Evolutionary conservation across 2,797 vertebrate species (phyloP).

Genomic region (Microhierax caerulescens): DNA sequence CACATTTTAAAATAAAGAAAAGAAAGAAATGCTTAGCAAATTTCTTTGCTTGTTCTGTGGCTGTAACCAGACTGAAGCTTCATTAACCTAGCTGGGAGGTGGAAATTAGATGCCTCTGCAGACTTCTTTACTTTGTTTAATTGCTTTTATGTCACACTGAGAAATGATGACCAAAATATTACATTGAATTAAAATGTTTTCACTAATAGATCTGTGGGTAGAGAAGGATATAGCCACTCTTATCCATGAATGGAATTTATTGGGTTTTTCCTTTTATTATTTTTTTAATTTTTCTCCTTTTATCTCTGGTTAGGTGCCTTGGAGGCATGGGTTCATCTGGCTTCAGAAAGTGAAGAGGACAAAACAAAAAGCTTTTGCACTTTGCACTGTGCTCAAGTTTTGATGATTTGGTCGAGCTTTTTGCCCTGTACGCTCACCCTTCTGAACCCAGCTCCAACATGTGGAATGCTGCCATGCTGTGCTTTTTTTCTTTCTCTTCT

Average conservation of each 20-base stretch:
- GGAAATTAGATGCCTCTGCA: background rate
- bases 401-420: background rate
- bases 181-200: background rate
- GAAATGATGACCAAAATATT: background rate
- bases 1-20: background rate
- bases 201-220: background rate
- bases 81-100: background rate
- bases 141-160: background rate
- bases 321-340: background rate
- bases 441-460: background rate
- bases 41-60: background rate
- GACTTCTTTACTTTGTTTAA: background rate
- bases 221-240: background rate
- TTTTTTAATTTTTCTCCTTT: background rate
- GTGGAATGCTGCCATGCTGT: background rate
- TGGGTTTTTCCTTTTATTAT: rapidly evolving
- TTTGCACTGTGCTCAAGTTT: background rate
- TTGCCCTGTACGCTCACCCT: background rate
- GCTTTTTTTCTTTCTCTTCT: background rate
- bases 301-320: background rate
- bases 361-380: background rate
- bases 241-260: background rate
- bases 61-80: background rate
- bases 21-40: background rate
- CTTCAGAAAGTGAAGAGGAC: background rate